Conservation (phyloP, 2,888 invertebrate species). For the Epiblema foenella region DNA sequence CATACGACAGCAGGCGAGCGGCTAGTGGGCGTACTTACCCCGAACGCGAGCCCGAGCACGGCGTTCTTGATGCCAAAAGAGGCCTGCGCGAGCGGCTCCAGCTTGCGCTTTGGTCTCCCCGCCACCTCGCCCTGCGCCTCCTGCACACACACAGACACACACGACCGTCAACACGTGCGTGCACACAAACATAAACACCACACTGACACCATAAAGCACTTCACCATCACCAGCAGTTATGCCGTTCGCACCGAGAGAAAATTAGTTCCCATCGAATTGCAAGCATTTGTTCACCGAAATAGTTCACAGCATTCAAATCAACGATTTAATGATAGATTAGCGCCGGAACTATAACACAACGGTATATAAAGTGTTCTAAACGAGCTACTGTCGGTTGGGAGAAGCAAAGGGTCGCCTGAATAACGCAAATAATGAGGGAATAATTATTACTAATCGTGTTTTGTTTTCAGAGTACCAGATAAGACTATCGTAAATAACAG, state of each 20-base stretch:
- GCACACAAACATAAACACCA: slow-evolving; percentile 51
- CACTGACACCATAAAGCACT: slow-evolving; percentile 48
- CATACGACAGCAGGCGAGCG: slow-evolving; percentile 2
- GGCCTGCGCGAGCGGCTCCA: slow-evolving; percentile 86
- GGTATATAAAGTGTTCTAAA: slow-evolving; percentile 20
- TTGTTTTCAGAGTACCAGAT: neutral
- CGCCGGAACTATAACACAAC: slow-evolving; percentile 25
- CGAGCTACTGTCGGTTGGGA: slow-evolving; percentile 11
- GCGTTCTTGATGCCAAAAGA: slow-evolving; percentile 92
- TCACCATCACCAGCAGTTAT: slow-evolving; percentile 47
- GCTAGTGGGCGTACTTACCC: slow-evolving; percentile 85
- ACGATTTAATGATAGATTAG: slow-evolving; percentile 33
- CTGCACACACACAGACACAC: slow-evolving; percentile 73
- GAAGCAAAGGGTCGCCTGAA: slow-evolving; percentile 19
- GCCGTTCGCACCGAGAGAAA: slow-evolving; percentile 35
- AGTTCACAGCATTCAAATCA: slow-evolving; percentile 42
- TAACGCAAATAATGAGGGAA: slow-evolving; percentile 10
- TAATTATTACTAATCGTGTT: neutral
- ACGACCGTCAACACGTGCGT: slow-evolving; percentile 48
- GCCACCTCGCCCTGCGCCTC: slow-evolving; percentile 78
- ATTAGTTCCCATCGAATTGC: slow-evolving; percentile 43
- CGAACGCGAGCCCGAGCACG: slow-evolving; percentile 92
- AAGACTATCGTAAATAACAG: neutral
- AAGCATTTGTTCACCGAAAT: slow-evolving; percentile 39
- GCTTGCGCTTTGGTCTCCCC: slow-evolving; percentile 89